Evolutionary conservation across 2,888 invertebrate genomes (phyloP).

Genomic region (Oligia fasciuncula): DNA sequence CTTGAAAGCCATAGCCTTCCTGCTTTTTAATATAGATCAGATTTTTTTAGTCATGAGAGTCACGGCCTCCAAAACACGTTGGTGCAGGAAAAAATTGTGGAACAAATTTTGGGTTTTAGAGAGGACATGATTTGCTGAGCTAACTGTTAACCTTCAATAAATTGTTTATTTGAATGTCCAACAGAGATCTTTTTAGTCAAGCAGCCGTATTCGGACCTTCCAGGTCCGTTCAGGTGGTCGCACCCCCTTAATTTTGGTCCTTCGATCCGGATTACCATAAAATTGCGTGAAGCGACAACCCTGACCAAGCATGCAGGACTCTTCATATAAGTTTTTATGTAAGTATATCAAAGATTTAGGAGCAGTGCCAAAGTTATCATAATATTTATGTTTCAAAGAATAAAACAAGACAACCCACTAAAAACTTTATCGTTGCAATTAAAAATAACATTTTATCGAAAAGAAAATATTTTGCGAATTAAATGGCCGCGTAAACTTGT

Average conservation of each 20-base stretch:
- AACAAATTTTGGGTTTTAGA: not conserved
- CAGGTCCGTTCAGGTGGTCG: not conserved
- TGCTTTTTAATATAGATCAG: not conserved
- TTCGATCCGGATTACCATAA: not conserved
- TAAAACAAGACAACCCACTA: conserved; percentile 58
- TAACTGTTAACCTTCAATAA: not conserved
- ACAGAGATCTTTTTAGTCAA: not conserved
- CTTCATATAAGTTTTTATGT: conserved; percentile 63
- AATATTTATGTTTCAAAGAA: conserved; percentile 64
- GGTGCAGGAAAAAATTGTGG: not conserved
- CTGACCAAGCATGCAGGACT: conserved; percentile 38
- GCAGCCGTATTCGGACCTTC: not conserved
- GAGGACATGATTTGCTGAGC: not conserved
- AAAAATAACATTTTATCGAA: conserved; percentile 27
- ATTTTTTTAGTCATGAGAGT: not conserved
- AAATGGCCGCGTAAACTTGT: conserved; percentile 1
- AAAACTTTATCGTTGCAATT: conserved; percentile 55
- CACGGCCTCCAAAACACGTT: not conserved
- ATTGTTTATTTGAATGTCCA: not conserved
- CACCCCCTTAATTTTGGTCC: not conserved
- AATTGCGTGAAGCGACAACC: conserved; percentile 9
- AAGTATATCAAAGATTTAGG: conserved; percentile 59
- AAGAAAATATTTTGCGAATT: conserved; percentile 17
- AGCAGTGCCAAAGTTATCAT: conserved; percentile 56
- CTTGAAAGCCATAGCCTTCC: not conserved